phyloP scores from a whole-genome alignment of 2,113 vertebrate genomes.

The Numenius arquata region DNA sequence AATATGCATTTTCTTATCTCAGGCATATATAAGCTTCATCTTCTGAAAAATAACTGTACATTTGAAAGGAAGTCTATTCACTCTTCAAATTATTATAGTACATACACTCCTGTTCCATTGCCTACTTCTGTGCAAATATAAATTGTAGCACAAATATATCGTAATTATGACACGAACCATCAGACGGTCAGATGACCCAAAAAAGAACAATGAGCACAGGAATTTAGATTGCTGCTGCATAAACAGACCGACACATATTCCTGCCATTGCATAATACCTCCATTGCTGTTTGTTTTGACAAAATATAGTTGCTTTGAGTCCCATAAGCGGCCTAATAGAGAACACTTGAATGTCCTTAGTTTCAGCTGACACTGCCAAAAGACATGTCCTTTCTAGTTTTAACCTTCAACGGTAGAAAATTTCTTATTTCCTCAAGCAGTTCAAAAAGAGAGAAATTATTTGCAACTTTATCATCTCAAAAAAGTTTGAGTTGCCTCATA shows the following conservation, averaged over 20 bases:
- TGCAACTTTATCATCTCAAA: neutral
- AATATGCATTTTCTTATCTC: neutral
- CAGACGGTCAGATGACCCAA: neutral
- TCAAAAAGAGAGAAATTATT: neutral
- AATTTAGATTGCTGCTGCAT: slow-evolving; percentile 35
- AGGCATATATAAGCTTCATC: neutral
- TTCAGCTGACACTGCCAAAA: slow-evolving; percentile 14
- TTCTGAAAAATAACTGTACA: neutral
- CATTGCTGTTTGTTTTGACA: neutral
- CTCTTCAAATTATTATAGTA: neutral
- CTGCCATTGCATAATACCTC: slow-evolving; percentile 7
- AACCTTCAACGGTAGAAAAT: neutral
- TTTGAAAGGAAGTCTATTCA: neutral
- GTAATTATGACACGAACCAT: neutral
- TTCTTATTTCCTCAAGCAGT: neutral
- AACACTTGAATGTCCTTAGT: neutral
- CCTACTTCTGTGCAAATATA: neutral
- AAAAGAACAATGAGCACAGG: neutral
- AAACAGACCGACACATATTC: neutral
- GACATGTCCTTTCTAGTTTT: slow-evolving; percentile 4
- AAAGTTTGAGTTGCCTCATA: neutral
- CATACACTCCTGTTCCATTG: neutral
- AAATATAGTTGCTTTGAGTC: neutral
- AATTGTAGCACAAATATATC: neutral
- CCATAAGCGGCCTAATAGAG: neutral